phyloP scores from a whole-genome alignment of 2,888 invertebrate genomes.

The Drosophila nigritarsus region DNA sequence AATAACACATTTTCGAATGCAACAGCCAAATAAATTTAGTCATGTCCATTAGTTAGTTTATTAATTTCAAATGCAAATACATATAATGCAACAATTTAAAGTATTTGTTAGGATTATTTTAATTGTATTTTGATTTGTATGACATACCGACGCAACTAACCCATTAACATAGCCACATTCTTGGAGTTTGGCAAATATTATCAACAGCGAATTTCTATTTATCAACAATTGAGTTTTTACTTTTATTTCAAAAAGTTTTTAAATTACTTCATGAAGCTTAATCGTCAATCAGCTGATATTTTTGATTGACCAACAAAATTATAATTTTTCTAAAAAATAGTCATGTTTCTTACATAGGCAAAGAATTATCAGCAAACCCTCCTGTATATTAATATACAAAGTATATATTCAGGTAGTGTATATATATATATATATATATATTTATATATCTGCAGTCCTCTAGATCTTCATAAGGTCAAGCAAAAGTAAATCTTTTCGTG shows the following conservation, averaged over 20 bases:
- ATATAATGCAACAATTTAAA: not conserved
- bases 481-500: not conserved
- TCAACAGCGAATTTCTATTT: not conserved
- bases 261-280: not conserved
- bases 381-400: not conserved
- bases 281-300: no score
- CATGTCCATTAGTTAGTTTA: not conserved
- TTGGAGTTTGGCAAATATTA: not conserved
- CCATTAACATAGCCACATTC: not conserved
- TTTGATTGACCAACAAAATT: not conserved
- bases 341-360: fast-evolving
- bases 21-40: not conserved
- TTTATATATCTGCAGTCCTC: not conserved
- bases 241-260: not conserved
- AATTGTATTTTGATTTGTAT: not conserved
- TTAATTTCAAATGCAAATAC: not conserved
- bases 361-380: not conserved
- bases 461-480: not conserved
- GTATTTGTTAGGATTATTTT: not conserved
- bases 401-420: no score
- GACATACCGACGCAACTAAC: not conserved
- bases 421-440: not conserved
- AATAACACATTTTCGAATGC: not conserved
- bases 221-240: not conserved
- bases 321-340: not conserved